These are phyloP conservation scores for Caenorhabditis doughertyi DNA, from an alignment of 2,888 invertebrate genomes.

Conservation along the genomic window DNA sequence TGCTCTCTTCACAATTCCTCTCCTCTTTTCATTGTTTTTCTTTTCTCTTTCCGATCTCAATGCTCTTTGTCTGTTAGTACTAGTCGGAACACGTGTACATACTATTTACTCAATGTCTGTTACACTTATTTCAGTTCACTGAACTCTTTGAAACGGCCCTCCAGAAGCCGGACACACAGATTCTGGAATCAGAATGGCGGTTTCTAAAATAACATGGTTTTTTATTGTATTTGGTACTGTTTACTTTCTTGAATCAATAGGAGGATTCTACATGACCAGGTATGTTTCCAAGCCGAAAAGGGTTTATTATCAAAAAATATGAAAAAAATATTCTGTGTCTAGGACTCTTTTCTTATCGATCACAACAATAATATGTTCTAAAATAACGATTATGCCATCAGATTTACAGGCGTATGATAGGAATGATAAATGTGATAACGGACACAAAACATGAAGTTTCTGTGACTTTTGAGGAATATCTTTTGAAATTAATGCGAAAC, in stretches of 20 bases:
- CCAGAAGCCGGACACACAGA: conserved; percentile 39
- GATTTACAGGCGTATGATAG: conserved; percentile 45
- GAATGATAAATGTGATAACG: conserved; percentile 18
- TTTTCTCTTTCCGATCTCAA: conserved; percentile 7
- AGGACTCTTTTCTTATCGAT: not conserved
- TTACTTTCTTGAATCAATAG: conserved; percentile 83
- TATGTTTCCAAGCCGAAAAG: too few species aligned
- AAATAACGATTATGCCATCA: conserved; percentile 22
- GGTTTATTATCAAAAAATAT: too few species aligned
- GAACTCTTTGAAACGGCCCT: conserved; percentile 28
- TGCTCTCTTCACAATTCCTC: not conserved
- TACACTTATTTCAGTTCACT: conserved; percentile 35
- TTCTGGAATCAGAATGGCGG: conserved; percentile 45
- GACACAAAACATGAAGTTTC: conserved; percentile 36
- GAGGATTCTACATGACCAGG: conserved; percentile 83
- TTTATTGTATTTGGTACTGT: conserved; percentile 79
- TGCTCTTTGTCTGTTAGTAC: conserved; percentile 5
- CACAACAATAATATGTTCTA: conserved; percentile 47
- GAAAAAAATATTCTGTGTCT: not conserved
- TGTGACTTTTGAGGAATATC: conserved; percentile 25
- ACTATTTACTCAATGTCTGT: conserved; percentile 31
- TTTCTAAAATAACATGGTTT: conserved; percentile 70
- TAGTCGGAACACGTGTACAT: conserved; percentile 8
- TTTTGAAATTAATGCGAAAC: conserved; percentile 4
- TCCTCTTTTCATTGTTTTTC: conserved; percentile 13